Evolutionary conservation across 2,113 vertebrate genomes (phyloP), one percentile per base, ranked within the genome.

Genomic region (Piprites chloris): DNA sequence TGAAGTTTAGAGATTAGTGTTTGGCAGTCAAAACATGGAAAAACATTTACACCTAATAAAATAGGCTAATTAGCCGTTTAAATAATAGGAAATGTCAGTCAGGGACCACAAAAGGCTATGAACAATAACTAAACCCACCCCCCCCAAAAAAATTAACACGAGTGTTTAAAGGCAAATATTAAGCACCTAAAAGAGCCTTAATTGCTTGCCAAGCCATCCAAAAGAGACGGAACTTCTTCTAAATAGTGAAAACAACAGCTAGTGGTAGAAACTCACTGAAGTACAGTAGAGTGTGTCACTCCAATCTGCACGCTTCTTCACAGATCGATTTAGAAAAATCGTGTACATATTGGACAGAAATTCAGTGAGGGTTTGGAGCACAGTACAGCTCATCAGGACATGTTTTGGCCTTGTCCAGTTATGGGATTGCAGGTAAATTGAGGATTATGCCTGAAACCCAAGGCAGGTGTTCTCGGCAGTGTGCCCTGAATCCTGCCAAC

Each of bases 31-130:
- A 84, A 73, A 79, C 72, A 81, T 91, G 92, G 86, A 96, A 97
- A 96, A 72, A 83, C 86, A 85, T 94, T 96, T 91, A 85, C 59
- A 93, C 56, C 66, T 93, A 69, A 96, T 94, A 93, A 95, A 95
- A 56, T 63, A 76, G 47, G 30, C 67, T 78, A 55, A 81, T 76
- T 92, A 85, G 63, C 75, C 83, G 62, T 55, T 85, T 91, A 96
- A 93, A 92, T 85, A 88, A 92, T 63, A 95, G 83, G 94, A 97
- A 96, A 86, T 72, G 75, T 93, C 71, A 93, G 58, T 76, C 63
- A 76, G 37, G 52, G 86, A 44, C 59, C 47, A 62, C 67, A 94
- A 67, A 47, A 81, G 62, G 15, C 49, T n/a, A 21, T 21, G 63
- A 87, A 90, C 52, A 86, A 85, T 76, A 76, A 52, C 63, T 92